Evolutionary conservation across 2,888 invertebrate species (phyloP).

Genomic region (Latheticus oryzae): DNA sequence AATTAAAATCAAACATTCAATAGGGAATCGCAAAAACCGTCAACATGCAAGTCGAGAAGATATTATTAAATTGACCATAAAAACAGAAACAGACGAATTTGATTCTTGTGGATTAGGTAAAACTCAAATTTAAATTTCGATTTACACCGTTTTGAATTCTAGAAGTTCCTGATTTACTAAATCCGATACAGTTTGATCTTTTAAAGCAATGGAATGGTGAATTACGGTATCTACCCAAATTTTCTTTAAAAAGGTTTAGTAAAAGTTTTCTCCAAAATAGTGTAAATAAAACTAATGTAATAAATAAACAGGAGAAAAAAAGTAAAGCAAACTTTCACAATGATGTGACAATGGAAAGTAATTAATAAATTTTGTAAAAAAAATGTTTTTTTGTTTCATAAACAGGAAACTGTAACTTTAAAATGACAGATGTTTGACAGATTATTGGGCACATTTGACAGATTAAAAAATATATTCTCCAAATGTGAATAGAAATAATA

Average conservation of each 20-base stretch:
- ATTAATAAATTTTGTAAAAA: conserved; percentile 5
- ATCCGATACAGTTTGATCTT: conserved; percentile 70
- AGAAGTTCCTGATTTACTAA: conserved; percentile 80
- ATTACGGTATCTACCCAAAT: conserved; percentile 73
- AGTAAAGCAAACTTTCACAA: not conserved
- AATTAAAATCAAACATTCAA: conserved; percentile 79
- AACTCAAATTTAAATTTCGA: conserved; percentile 48
- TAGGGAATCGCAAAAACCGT: conserved; percentile 78
- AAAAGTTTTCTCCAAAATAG: conserved; percentile 56
- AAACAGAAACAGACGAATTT: conserved; percentile 80
- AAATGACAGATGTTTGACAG: conserved; percentile 3
- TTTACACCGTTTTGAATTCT: conserved; percentile 48
- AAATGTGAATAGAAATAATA: conserved; percentile 6
- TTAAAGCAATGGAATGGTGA: conserved; percentile 78
- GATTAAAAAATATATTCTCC: conserved; percentile 5
- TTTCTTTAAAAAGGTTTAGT: conserved; percentile 73
- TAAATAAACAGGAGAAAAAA: conserved; percentile 3
- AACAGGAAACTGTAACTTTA: not conserved
- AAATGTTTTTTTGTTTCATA: not conserved
- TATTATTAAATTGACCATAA: conserved; percentile 80
- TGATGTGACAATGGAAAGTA: conserved; percentile 7
- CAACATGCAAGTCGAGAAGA: conserved; percentile 87
- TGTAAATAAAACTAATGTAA: conserved; percentile 21
- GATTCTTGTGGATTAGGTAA: conserved; percentile 76
- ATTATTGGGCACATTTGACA: conserved; percentile 1